Evolutionary conservation across 2,113 vertebrate genomes (phyloP), one percentile per base, ranked within the genome.

Genomic region (Takifugu flavidus): DNA sequence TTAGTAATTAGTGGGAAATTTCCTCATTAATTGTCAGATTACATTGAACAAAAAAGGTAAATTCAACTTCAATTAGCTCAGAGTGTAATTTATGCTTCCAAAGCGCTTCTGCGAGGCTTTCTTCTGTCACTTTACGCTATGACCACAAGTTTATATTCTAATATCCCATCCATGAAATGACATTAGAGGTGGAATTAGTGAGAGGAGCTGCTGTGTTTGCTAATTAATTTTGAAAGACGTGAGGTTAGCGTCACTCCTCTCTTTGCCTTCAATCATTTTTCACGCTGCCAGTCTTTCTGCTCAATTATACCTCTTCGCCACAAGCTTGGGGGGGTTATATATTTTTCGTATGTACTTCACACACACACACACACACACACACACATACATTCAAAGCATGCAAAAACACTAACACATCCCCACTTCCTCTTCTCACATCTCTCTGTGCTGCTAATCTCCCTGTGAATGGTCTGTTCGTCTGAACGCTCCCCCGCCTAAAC

Each of bases 41-140:
- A 80, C 80, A 77, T 81, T 83, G 74, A 87, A 82, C 84, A 83
- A 88, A 90, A 31, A 85, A 90, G 79, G 80, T 86, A 76, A 87
- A 88, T 88, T 86, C 82, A 82, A 82, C 89, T 88, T 77, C 83
- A 88, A 88, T 90, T 89, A 90, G 70, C 81, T 79, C 50, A 25
- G 70, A 61, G 75, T 71, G 65, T 74, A 82, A 83, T 83, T 81
- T 52, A 70, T 75, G 73, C 67, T 15, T 77, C 78, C 79, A 61
- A 84, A 74, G 62, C 49, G 26, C 13, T 47, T 74, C 59, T 75
- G 54, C 64, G 75, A 83, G 80, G 70, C 70, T 74, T 77, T 85
- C 65, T 59, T 59, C 80, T 80, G 75, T 82, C 78, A 70, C 50
- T 72, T 76, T 77, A 62, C 67, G 74, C 80, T 77, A 75, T 42